Evolutionary conservation across 2,797 vertebrate genomes (phyloP), one percentile per base, ranked within the genome.

Genomic region (Sebastes itinus): DNA sequence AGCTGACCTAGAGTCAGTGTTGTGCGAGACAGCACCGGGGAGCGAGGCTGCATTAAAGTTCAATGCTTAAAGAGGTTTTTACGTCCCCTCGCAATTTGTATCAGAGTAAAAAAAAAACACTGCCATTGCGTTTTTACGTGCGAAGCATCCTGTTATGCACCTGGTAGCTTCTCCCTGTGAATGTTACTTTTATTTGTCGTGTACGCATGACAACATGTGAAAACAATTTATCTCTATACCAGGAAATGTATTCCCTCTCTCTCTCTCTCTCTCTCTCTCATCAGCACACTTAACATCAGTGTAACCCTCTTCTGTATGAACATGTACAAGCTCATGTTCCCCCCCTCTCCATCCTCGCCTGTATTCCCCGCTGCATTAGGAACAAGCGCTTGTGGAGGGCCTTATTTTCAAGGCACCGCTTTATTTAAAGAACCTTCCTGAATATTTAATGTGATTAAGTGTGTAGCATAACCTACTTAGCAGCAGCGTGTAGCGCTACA

Each of bases 361-460:
- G 13, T 54, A 30, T 38, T 77, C 35, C 61, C 69, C 35, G 23
- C 61, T 61, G 69, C 72, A 62, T 80, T 46, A 75, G 71, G 46
- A 77, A 86, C 81, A 88, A 68, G 23, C 10, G 12, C 67, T 82
- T 81, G 78, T 82, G 73, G 79, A 75, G 56, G 42, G 42, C 75
- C 54, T 82, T 12, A 84, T 88, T 86, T 90, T 56, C 52, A 83
- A 76, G 69, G 73, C 70, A 56, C 59, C 68, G 65, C 78, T 88
- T 92, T 90, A 90, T 91, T 90, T 87, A 89, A 89, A 88, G 71
- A 64, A 35, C 55, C 71, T 42, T 68, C 55, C 77, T 94, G 81
- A 90, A 91, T 89, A 80, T 90, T 92, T 88, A 64, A 93, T 89
- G 80, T 42, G 83, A 90, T 89, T 88, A 88, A 83, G 74, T 72